Conservation (phyloP, 2,888 invertebrate genomes). For the Papilio elwesi region DNA sequence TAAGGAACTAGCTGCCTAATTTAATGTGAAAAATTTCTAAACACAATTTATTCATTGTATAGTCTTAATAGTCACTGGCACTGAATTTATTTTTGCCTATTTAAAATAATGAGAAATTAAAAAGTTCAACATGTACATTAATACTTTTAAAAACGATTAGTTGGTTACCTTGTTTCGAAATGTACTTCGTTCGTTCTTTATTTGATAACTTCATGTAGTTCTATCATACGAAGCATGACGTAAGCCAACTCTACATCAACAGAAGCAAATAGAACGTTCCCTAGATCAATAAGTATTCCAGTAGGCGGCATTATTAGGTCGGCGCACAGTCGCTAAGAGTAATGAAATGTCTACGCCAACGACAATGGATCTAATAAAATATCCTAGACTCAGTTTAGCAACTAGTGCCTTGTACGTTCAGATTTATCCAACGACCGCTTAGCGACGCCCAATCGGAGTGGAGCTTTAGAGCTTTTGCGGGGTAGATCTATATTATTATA, state of each 20-base stretch:
- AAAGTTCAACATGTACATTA: no score
- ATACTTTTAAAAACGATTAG: neutral
- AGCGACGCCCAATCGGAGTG: conserved; percentile 53
- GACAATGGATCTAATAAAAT: conserved; percentile 57
- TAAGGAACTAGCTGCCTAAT: conserved; percentile 26
- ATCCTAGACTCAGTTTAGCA: conserved; percentile 71
- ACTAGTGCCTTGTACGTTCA: conserved; percentile 75
- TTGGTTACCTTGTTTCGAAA: neutral
- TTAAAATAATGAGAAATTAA: neutral
- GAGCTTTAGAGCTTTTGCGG: conserved; percentile 56
- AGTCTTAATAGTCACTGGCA: neutral
- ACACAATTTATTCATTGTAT: conserved; percentile 31
- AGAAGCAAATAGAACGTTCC: conserved; percentile 49
- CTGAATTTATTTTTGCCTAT: conserved; percentile 2
- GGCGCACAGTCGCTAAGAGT: conserved; percentile 48
- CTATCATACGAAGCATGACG: conserved; percentile 28
- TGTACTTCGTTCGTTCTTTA: neutral
- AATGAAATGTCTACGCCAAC: conserved; percentile 53
- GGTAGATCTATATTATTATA: conserved; percentile 47
- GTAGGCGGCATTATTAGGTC: conserved; percentile 44
- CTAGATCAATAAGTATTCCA: conserved; percentile 39
- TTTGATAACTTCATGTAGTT: neutral
- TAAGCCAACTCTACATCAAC: conserved; percentile 53
- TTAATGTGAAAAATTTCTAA: conserved; percentile 23
- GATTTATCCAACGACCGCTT: conserved; percentile 77